Conservation (phyloP, 1,140 invertebrate species). For the Andricus grossulariae region DNA sequence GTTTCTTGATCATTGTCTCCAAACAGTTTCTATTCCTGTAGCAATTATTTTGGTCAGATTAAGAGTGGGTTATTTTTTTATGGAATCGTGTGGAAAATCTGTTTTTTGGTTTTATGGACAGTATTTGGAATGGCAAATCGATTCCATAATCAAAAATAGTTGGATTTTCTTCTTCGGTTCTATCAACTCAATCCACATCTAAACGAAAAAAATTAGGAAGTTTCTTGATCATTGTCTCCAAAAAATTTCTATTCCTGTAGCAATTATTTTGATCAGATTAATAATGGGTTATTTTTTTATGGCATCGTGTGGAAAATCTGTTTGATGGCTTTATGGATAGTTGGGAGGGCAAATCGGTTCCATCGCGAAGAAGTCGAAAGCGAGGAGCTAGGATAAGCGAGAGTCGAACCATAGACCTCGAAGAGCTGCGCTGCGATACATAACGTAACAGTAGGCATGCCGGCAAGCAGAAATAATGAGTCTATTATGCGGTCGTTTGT, state of each 20-base stretch:
- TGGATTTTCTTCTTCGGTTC: too few species aligned
- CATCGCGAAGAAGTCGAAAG: conserved; percentile 66
- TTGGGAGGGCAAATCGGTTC: conserved; percentile 52
- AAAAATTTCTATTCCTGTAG: too few species aligned
- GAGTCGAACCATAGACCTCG: conserved; percentile 67
- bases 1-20: too few species aligned
- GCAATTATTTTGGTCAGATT: too few species aligned
- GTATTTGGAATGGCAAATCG: conserved; percentile 38
- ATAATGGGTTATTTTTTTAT: too few species aligned
- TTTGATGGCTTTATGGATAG: background rate
- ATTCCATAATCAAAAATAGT: conserved; percentile 52
- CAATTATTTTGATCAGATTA: too few species aligned
- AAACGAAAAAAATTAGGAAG: too few species aligned
- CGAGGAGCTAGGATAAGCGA: conserved; percentile 66
- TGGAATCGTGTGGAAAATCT: background rate
- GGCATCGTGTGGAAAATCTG: background rate
- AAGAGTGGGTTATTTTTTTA: too few species aligned
- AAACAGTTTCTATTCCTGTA: too few species aligned
- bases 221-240: too few species aligned
- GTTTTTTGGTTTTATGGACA: background rate
- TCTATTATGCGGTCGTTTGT: conserved; percentile 68
- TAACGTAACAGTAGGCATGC: conserved; percentile 66
- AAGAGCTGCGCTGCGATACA: conserved; percentile 62
- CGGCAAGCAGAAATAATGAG: conserved; percentile 71
- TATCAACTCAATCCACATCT: too few species aligned